Base-by-base conservation (phyloP, 92 coral and sea anemone genomes). In the Heteractis magnifica region DNA sequence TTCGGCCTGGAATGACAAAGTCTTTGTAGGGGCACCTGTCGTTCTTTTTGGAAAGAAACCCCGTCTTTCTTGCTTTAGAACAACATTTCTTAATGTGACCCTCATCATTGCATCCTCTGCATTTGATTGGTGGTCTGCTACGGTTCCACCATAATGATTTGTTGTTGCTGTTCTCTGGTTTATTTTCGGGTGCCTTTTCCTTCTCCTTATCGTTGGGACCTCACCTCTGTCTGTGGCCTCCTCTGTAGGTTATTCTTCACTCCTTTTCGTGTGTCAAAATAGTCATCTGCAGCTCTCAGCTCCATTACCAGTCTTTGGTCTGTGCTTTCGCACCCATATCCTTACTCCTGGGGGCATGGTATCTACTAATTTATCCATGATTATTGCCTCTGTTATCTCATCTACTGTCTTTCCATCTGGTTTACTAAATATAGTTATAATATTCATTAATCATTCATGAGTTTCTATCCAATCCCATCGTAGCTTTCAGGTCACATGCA, bases 341-440 rank as follows among this genome's bases (percentile, higher is more conserved):
- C 83, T 79, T 15, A 83, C 76, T 71, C 79, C 87, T 55, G 65
- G 83, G 49, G 87, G 87, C 84, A 87, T 83, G 48, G 21, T 49
- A 26, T 78, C 81, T 41, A 81, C 52, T 81, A 87, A 72, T 56
- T 87, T 77, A 23, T 87, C 90, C 77, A 75, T 75, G 76, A 87
- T 72, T 52, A 87, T 26, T 53, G 78, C 48, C 56, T 87, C 90
- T 10, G 74, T 77, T 15, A 82, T 23, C 70, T 87, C 90, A 12
- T 81, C 86, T 60, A 51, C 65, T 74, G 77, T 75, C 49, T 77
- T 71, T 60, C 77, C 82, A 12, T 81, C 81, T 16, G 90, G 90
- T 56, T 83, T 87, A 56, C 26, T 26, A 26, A 26, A 26, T 26
- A 26, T 26, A 26, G 26, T n/a, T n/a, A n/a, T n/a, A n/a, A n/a